These are phyloP conservation scores for Eugnorisma glareosa DNA, from an alignment of 2,888 invertebrate species.

Conservation along the genomic window DNA sequence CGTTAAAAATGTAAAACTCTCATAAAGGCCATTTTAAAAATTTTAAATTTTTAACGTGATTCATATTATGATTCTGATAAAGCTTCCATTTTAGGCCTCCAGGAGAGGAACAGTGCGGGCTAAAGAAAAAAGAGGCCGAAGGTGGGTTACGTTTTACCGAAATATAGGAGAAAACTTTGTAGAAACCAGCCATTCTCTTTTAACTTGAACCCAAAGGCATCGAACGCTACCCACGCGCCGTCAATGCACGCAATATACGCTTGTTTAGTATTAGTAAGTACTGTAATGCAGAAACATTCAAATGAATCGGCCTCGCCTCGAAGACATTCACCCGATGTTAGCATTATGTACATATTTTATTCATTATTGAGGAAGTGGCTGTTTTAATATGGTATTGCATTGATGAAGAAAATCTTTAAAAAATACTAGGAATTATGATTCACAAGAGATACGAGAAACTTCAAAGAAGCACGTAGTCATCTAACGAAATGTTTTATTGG, in stretches of 20 bases:
- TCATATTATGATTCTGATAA: too few species aligned
- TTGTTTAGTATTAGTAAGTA: constrained; percentile 63
- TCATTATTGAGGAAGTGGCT: constrained; percentile 51
- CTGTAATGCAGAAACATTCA: constrained; percentile 68
- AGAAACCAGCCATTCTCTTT: constrained; percentile 38
- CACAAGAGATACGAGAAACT: constrained; percentile 37
- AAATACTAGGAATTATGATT: constrained; percentile 49
- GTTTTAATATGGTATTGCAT: constrained; percentile 13
- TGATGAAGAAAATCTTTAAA: constrained; percentile 23
- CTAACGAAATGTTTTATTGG: constrained; percentile 6
- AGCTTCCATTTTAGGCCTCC: too few species aligned
- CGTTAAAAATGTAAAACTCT: too few species aligned
- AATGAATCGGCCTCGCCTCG: constrained; percentile 75
- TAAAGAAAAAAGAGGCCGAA: not conserved
- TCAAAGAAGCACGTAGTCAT: constrained; percentile 26
- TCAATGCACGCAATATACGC: constrained; percentile 71
- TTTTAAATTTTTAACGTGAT: too few species aligned
- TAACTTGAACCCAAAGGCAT: constrained; percentile 68
- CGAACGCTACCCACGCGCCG: constrained; percentile 76
- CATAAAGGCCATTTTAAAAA: too few species aligned
- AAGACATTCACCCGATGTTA: constrained; percentile 75
- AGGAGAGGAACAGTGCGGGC: not conserved
- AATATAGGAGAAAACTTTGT: constrained; percentile 2
- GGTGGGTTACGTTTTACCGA: not conserved
- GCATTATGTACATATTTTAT: constrained; percentile 53